phyloP scores from a whole-genome alignment of 2,113 vertebrate genomes.

The Burhinus oedicnemus region DNA sequence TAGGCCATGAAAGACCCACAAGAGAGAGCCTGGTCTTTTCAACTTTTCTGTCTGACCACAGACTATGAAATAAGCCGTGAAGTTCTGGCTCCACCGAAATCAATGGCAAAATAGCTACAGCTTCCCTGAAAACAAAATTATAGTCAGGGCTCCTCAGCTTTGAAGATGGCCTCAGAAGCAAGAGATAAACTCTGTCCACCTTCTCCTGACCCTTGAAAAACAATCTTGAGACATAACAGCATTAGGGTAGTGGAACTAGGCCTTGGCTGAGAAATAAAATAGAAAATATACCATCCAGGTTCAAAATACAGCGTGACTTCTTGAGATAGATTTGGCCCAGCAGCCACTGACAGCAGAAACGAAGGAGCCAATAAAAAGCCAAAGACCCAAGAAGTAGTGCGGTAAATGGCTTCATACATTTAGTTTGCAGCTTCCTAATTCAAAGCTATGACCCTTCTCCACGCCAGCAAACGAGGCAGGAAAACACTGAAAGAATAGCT shows the following conservation, averaged over 20 bases:
- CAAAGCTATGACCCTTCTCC: constrained; percentile 4
- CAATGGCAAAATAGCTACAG: neutral
- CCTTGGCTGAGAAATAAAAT: constrained; percentile 6
- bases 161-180: neutral
- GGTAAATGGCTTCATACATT: constrained; percentile 60
- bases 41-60: neutral
- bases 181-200: neutral
- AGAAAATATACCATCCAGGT: constrained; percentile 14
- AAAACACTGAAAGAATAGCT: neutral
- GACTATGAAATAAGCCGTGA: neutral
- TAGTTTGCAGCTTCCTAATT: constrained; percentile 47
- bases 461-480: neutral
- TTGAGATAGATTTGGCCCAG: constrained; percentile 3
- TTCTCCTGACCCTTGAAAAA: constrained; percentile 11
- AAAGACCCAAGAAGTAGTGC: constrained; percentile 30
- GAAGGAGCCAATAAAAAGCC: constrained; percentile 31
- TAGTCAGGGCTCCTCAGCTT: neutral
- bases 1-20: neutral
- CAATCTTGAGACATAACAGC: neutral
- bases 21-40: neutral
- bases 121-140: neutral
- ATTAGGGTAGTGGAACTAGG: neutral
- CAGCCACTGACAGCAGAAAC: constrained; percentile 10
- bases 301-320: neutral
- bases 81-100: neutral